Evolutionary conservation across 2,113 vertebrate species (phyloP), one percentile per base, ranked within the genome.

Genomic region (Ophiodon elongatus): DNA sequence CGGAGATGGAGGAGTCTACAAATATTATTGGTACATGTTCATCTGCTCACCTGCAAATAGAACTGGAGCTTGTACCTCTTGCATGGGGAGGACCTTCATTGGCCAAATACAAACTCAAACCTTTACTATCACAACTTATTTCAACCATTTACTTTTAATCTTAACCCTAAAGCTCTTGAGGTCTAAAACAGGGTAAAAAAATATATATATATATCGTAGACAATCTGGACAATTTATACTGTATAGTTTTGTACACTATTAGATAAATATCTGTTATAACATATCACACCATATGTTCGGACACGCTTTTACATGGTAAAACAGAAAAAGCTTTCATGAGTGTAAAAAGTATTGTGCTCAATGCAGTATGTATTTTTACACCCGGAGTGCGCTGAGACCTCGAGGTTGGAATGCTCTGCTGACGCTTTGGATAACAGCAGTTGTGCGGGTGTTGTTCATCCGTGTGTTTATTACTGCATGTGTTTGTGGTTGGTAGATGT

Each of bases 11-110:
- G 63, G 84, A 59, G 65, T 65, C 62, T 47, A 70, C 74, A 93
- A 94, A 94, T 94, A 92, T 94, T 94, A 90, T 90, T 90, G 82
- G 81, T 91, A 88, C 83, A 56, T 64, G 66, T 90, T 89, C 77
- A 69, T 81, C 63, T 25, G 0, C 76, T 80, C 85, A 92, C 91
- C 87, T 89, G 85, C 80, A 85, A 85, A 70, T 31, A 64, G 29
- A 68, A 27, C 57, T 25, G 39, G 13, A 62, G 84, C 93, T 84
- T 87, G 23, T n/a, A 85, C 87, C 89, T 27, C 56, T 29, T 17
- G 14, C 27, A 6, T 59, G 10, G 10, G 56, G 56, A 63, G 60
- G 67, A 33, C 13, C 31, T 4, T 23, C 9, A 14, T 67, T 57
- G 25, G 47, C 31, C 2, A 3, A 27, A 39, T 37, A 10, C 70